A percentile compares a stretch with the other conserved stretches of the same genome.
phyloP scores from a whole-genome alignment of 1,140 invertebrate genomes.

The Neoseiulus cucumeris region DNA sequence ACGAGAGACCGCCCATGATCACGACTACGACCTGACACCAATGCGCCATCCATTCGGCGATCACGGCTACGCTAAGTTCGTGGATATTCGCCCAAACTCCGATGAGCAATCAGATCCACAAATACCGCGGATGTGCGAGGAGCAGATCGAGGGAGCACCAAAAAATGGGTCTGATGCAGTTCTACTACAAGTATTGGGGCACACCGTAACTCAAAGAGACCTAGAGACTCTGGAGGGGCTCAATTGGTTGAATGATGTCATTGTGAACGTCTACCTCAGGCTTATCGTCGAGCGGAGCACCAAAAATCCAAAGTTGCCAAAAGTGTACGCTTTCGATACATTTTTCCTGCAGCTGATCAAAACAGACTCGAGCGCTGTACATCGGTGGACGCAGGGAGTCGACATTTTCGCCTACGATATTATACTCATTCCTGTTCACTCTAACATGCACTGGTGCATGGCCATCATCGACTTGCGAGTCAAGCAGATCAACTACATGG shows the following conservation, averaged over 20 bases:
- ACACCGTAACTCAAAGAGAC: constrained; percentile 28
- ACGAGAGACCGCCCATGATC: no score
- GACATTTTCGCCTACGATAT: constrained; percentile 68
- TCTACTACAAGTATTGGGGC: constrained; percentile 35
- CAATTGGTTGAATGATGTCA: constrained; percentile 8
- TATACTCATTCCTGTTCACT: constrained; percentile 70
- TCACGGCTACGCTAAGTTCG: no score
- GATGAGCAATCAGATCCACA: no score
- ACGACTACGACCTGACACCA: no score
- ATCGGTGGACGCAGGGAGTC: constrained; percentile 70
- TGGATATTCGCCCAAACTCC: no score
- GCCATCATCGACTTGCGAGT: constrained; percentile 64
- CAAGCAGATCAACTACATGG: constrained; percentile 61
- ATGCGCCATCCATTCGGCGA: no score
- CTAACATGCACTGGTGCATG: constrained; percentile 91
- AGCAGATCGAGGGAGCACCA: no score
- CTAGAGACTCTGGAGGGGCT: background rate
- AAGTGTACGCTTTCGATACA: constrained; percentile 71
- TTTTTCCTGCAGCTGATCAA: constrained; percentile 81
- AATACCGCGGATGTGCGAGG: no score
- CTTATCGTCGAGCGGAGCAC: constrained; percentile 51
- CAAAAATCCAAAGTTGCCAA: constrained; percentile 36
- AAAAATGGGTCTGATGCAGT: constrained; percentile 34
- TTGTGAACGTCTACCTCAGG: constrained; percentile 69
- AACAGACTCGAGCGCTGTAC: constrained; percentile 44